phyloP scores from a whole-genome alignment of 2,888 invertebrate genomes.

The Ommatoiulus sabulosus region DNA sequence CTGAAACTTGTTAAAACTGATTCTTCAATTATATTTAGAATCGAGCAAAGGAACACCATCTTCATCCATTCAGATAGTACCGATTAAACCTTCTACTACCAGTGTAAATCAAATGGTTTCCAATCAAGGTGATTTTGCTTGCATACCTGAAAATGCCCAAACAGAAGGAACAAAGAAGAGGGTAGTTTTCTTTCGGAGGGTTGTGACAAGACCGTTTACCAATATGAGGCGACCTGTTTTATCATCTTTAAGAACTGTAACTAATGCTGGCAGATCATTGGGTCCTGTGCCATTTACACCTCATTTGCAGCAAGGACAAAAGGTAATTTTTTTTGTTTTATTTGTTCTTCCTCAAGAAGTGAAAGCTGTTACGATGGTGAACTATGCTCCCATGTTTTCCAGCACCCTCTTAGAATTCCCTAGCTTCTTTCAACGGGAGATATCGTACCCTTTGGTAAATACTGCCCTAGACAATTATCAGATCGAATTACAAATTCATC shows the following conservation, averaged over 20 bases:
- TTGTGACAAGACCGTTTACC: not conserved
- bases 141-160: not conserved
- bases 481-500: too few relatives aligned
- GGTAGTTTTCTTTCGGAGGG: conserved; percentile 13
- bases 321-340: not conserved
- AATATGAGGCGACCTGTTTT: not conserved
- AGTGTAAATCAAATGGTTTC: not conserved
- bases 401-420: too few relatives aligned
- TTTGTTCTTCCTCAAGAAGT: too few relatives aligned
- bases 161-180: conserved; percentile 7
- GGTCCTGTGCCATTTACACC: not conserved
- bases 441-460: too few relatives aligned
- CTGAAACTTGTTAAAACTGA: too few relatives aligned
- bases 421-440: too few relatives aligned
- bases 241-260: not conserved
- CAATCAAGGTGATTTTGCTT: not conserved
- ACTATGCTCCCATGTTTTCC: too few relatives aligned
- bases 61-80: not conserved
- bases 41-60: not conserved
- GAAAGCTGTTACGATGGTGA: too few relatives aligned
- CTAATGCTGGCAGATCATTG: not conserved
- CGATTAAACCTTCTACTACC: not conserved
- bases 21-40: not conserved
- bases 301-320: not conserved
- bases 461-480: too few relatives aligned